Evolutionary conservation across 2,888 invertebrate genomes (phyloP), one percentile per base, ranked within the genome.

Genomic region (Scaeva pyrastri): DNA sequence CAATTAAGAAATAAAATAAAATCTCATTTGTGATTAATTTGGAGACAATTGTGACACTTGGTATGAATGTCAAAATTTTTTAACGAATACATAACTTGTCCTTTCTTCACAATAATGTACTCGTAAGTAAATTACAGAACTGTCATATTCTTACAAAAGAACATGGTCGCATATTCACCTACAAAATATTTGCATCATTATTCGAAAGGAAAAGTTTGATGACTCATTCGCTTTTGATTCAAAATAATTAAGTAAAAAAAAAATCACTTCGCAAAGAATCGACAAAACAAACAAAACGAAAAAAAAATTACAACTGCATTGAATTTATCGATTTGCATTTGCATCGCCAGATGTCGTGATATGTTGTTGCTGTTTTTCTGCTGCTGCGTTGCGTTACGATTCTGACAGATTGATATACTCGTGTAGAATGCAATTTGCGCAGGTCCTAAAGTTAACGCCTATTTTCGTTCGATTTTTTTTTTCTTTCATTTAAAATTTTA

Each of bases 291-390:
- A 64, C 45, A 43, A 62, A 62, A 48, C 8, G 31, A 8, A 31
- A 31, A 31, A 31, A 31, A 31, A 31, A 31, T 31, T 31, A n/a
- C n/a, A 68, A 52, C 16, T 68, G 21, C 52, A 52, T 52, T 68
- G 16, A 39, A 52, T 52, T 68, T 68, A 68, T 68, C 68, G 68
- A 68, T 68, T 68, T 68, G 11, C 48, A 68, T 68, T 68, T n/a
- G 64, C 39, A 52, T 41, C 60, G 39, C 31, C 68, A 68, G 68
- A 68, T 68, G 68, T 39, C 60, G 39, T 52, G 52, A 21, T 68
- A 50, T 50, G 66, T 68, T 31, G 36, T n/a, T n/a, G n/a, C n/a
- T 8, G 31, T 31, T 5, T 7, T 31, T 31, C 8, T 31, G 31
- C 8, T 31, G 31, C 31, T 31, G 31, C 31, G 31, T 31, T 31